These are phyloP conservation scores for Cuniculus paca DNA, from an alignment of 2,797 vertebrate genomes.

Conservation along the genomic window DNA sequence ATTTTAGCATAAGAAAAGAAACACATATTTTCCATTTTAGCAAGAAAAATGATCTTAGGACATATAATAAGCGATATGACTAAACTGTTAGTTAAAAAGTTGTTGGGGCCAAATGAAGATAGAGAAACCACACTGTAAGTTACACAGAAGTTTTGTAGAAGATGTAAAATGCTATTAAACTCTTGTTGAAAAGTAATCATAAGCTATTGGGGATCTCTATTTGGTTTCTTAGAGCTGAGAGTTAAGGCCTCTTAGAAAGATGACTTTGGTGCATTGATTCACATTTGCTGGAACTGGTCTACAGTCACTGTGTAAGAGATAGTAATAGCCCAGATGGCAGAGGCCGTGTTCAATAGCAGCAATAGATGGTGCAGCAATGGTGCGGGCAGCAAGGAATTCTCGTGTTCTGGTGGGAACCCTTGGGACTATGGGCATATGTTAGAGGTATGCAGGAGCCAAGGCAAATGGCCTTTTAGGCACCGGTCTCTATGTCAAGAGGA, in stretches of 20 bases:
- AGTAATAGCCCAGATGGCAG: not conserved
- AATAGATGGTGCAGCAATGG: too few species aligned
- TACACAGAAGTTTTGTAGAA: not conserved
- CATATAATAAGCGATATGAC: not conserved
- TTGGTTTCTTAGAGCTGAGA: not conserved
- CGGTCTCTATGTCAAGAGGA: not conserved
- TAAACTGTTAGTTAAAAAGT: not conserved
- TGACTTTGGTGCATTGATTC: not conserved
- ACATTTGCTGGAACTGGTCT: not conserved
- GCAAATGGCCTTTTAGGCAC: fast-evolving
- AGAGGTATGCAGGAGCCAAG: not conserved
- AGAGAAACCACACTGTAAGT: not conserved
- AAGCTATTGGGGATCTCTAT: not conserved
- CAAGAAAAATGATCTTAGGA: not conserved
- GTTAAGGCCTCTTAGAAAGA: not conserved
- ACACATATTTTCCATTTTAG: not conserved
- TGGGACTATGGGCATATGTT: too few species aligned
- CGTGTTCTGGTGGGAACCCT: not conserved
- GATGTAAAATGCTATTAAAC: not conserved
- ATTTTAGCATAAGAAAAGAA: not conserved
- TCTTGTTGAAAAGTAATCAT: not conserved
- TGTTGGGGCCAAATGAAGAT: not conserved
- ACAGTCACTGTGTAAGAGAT: not conserved
- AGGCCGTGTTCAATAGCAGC: not conserved
- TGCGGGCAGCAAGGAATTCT: not conserved